Evolutionary conservation across 2,113 vertebrate genomes (phyloP), one percentile per base, ranked within the genome.

Genomic region (Eolophus roseicapilla): DNA sequence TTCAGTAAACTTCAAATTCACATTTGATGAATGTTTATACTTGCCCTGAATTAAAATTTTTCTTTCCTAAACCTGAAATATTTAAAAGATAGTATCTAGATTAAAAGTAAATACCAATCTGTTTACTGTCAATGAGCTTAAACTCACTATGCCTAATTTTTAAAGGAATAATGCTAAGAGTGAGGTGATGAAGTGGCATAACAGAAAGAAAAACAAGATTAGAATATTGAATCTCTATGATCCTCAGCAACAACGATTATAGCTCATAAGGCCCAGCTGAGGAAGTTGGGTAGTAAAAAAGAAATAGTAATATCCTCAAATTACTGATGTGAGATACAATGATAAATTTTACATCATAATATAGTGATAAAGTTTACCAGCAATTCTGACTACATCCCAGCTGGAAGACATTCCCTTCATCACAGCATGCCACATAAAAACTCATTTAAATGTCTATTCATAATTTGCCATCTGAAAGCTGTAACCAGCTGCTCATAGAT

Each of bases 381-480:
- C 41, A 91, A 85, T 94, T 94, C 69, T 93, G 79, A 91, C 71
- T 96, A 29, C 16, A 79, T 78, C 76, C 76, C 95, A 95, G 92
- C 76, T 95, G 95, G 88, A 95, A 96, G 88, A 94, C 46, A 84
- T 94, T 96, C 73, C 37, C 63, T 96, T 95, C 90, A 95, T 95
- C 88, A 88, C 62, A 95, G 69, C 63, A 77, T 62, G 62, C 49
- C 53, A 62, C 23, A 31, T 94, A 96, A 95, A 97, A 92, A 31
- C 59, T 92, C 90, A 93, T 96, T 96, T 95, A 94, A 97, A 96
- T 95, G 50, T 71, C 92, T 96, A n/a, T 91, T 92, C 73, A 93
- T 96, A 93, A 96, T 97, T 96, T 95, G 65, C 92, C 93, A 88
- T 94, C 92, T 95, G 88, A 97, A 97, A 91, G 64, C 91, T 97